A percentile compares a stretch with the other conserved stretches of the same genome.
Conservation (phyloP, 1,140 invertebrate genomes). For the Latrodectus geometricus region DNA sequence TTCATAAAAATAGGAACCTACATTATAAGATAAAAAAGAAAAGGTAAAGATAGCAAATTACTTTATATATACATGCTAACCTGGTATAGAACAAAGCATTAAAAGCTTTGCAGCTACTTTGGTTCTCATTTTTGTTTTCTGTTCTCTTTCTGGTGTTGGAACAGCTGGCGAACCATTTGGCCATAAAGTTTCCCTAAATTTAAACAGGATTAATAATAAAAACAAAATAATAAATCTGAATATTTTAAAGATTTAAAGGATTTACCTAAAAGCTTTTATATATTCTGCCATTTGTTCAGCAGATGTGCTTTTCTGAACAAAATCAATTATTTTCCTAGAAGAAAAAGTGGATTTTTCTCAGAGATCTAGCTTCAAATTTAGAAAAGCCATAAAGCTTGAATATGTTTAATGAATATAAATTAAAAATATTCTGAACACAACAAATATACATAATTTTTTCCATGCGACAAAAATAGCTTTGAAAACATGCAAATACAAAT, state of each 20-base stretch:
- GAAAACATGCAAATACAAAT: too few relatives aligned
- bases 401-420: too few relatives aligned
- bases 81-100: constrained; percentile 81
- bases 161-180: constrained; percentile 79
- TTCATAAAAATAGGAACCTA: too few relatives aligned
- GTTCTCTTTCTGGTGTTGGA: constrained; percentile 76
- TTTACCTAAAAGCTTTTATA: constrained; percentile 86
- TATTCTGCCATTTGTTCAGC: constrained; percentile 91
- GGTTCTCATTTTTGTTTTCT: constrained; percentile 81
- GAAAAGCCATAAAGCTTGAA: too few relatives aligned
- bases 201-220: not conserved
- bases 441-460: too few relatives aligned
- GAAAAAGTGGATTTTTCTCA: not conserved
- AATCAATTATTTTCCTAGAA: constrained; percentile 85
- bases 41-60: not conserved
- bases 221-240: not conserved
- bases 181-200: constrained; percentile 81
- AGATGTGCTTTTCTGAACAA: constrained; percentile 89
- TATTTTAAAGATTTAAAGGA: constrained; percentile 46
- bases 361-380: too few relatives aligned
- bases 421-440: too few relatives aligned
- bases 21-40: not conserved
- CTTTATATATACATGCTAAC: constrained; percentile 69
- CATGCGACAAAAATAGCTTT: too few relatives aligned
- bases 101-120: constrained; percentile 87